A percentile compares a stretch with the other conserved stretches of the same genome.
phyloP scores from a whole-genome alignment of 2,797 vertebrate genomes.

The Pangasius larnaudii region DNA sequence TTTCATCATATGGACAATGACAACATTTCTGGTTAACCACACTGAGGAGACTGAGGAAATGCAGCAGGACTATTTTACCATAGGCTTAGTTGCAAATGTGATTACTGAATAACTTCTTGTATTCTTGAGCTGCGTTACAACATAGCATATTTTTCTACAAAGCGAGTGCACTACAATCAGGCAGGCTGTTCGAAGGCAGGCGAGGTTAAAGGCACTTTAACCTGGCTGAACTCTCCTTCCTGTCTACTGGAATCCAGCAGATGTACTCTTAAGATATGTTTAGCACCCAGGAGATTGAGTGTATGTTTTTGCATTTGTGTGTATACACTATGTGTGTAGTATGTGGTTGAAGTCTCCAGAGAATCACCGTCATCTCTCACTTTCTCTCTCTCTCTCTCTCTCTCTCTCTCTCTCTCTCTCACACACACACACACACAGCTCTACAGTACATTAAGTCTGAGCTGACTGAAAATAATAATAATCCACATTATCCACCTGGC shows the following conservation, averaged over 20 bases:
- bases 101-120: background rate
- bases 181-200: background rate
- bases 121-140: background rate
- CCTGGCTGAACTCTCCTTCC: background rate
- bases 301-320: background rate
- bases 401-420: too few relatives aligned
- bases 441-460: background rate
- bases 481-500: background rate
- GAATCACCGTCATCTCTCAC: background rate
- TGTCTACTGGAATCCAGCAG: background rate
- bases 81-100: background rate
- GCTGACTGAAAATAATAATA: background rate
- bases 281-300: background rate
- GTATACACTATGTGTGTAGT: background rate
- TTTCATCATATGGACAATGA: too few relatives aligned
- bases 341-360: background rate
- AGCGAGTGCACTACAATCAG: slow-evolving; percentile 11
- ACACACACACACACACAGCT: background rate
- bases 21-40: background rate
- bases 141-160: background rate
- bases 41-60: background rate
- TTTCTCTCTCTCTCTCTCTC: too few relatives aligned
- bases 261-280: background rate
- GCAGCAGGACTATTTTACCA: background rate
- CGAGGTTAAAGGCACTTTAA: background rate